Base-by-base conservation (phyloP, 2,113 vertebrate genomes). In the Chaetorhynchus papuensis region DNA sequence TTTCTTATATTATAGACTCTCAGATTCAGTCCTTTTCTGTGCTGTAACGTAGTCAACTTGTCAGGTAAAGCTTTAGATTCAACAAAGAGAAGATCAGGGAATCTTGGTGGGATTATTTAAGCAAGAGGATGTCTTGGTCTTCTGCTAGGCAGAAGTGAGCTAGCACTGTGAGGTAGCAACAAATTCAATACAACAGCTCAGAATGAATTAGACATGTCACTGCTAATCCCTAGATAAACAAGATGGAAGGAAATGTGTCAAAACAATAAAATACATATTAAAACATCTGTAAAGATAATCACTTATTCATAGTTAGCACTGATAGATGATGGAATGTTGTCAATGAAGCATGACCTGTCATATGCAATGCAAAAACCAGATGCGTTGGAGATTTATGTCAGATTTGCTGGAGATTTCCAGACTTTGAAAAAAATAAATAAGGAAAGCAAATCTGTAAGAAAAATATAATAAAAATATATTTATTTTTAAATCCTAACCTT, bases 161-260 rank as follows among this genome's bases (percentile, higher is more conserved):
- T 45, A 80, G 52, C 24, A 56, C 14, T 35, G 50, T 42, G 56
- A 91, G 52, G 72, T 37, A 1, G 2, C 61, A 64, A 77, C 42
- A 82, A 74, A 93, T 68, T 87, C 56, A 84, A 12, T 87, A 64
- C 83, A 88, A 92, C 66, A 86, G 71, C 84, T 92, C 82, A 92
- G 63, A 84, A 72, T 72, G 61, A 93, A 85, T 93, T 92, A 94
- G 93, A 83, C 17, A 27, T 53, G 63, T 90, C 71, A 69, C 28
- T 86, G 86, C 76, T 94, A 92, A 96, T 90, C 89, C 86, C 83
- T 90, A 86, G 76, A 77, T 90, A 94, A 92, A 88, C 57, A 90
- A 83, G 66, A 83, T 72, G 53, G 66, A 93, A 96, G 63, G 31
- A 88, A 96, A 90, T 80, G 71, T 96, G 83, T 93, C 79, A 88